A percentile compares a stretch with the other conserved stretches of the same genome.
Evolutionary conservation across 2,797 vertebrate genomes (phyloP).

Genomic region (Toxotes lorentzi): DNA sequence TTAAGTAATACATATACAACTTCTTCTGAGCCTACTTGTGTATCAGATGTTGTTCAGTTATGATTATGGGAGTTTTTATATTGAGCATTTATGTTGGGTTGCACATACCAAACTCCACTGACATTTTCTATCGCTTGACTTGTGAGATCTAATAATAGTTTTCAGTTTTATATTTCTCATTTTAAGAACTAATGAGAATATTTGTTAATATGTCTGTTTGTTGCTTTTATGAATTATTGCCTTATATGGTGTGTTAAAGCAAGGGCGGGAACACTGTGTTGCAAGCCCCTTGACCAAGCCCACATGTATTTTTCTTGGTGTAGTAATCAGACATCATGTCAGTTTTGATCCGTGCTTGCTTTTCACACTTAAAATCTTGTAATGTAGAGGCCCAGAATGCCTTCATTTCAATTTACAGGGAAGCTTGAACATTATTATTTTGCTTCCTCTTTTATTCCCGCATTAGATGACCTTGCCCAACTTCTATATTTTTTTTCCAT

Average conservation of each 20-base stretch:
- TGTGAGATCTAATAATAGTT: constrained; percentile 8
- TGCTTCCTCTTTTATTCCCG: constrained; percentile 58
- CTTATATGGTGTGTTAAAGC: constrained; percentile 85
- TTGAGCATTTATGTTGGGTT: neutral
- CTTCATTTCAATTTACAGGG: constrained; percentile 48
- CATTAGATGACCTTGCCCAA: constrained; percentile 24
- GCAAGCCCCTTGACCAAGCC: constrained; percentile 85
- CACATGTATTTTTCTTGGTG: constrained; percentile 76
- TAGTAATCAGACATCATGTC: constrained; percentile 64
- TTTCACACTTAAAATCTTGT: constrained; percentile 57
- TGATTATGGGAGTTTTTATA: neutral
- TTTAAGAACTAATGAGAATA: neutral
- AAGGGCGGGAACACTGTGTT: constrained; percentile 84
- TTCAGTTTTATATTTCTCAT: constrained; percentile 5
- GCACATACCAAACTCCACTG: neutral
- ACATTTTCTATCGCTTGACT: constrained; percentile 7
- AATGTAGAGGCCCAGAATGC: constrained; percentile 39
- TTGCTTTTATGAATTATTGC: constrained; percentile 79
- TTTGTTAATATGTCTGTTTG: constrained; percentile 52
- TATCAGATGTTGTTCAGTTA: neutral
- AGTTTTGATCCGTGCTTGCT: constrained; percentile 37
- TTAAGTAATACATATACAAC: neutral
- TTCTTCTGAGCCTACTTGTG: neutral
- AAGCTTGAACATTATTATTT: constrained; percentile 46
- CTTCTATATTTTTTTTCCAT: neutral